Percentiles rank a stretch among this genome's conserved stretches.
Evolutionary conservation across 2,113 vertebrate genomes (phyloP).

Genomic region (Anarhynchus alexandrinus): DNA sequence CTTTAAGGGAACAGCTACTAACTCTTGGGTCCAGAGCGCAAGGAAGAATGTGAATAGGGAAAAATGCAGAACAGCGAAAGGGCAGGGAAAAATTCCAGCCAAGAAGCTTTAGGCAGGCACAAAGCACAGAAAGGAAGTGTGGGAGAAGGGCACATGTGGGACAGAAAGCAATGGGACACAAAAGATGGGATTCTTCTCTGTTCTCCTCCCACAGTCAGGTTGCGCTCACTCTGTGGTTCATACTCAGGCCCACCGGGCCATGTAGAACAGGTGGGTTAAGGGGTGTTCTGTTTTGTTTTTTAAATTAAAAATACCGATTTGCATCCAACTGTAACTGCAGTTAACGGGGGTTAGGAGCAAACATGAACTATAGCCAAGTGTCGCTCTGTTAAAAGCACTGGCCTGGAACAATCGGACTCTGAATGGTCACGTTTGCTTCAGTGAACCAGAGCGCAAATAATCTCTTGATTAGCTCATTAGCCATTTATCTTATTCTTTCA

Average conservation of each 20-base stretch:
- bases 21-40: not conserved
- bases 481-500: not conserved
- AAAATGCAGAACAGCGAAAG: not conserved
- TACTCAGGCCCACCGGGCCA: not conserved
- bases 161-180: not conserved
- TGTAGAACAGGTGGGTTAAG: not conserved
- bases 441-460: not conserved
- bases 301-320: not conserved
- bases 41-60: not conserved
- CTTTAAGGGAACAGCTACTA: not conserved
- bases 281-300: not conserved
- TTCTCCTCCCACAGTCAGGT: not conserved
- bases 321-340: not conserved
- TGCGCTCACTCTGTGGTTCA: not conserved
- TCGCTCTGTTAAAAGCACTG: not conserved
- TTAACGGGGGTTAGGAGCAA: not conserved
- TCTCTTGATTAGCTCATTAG: not conserved
- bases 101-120: not conserved
- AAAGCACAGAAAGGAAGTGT: not conserved
- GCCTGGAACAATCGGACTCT: not conserved
- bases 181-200: not conserved
- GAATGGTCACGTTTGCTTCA: not conserved
- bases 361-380: not conserved
- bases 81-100: not conserved
- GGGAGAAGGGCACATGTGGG: not conserved